Conservation (phyloP, 2,797 vertebrate genomes). For the Coreius guichenoti region DNA sequence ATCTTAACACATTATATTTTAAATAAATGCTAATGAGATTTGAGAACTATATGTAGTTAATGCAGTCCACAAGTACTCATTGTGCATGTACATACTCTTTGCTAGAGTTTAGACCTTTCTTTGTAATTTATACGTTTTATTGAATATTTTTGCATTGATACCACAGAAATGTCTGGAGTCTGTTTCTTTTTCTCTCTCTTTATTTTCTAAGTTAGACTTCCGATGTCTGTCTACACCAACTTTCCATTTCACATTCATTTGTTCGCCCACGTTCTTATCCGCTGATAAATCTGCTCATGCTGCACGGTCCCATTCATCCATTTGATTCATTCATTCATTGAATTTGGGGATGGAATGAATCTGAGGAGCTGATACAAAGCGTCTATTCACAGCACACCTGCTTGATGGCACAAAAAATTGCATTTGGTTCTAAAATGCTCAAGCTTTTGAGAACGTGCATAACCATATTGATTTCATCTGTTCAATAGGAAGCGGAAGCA, state of each 20-base stretch:
- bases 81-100: neutral
- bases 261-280: neutral
- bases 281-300: neutral
- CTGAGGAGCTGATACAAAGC: conserved; percentile 7
- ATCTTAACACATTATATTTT: neutral
- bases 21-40: conserved; percentile 4
- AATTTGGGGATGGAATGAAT: conserved; percentile 9
- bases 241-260: conserved; percentile 14
- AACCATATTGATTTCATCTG: conserved; percentile 34
- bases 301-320: neutral
- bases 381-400: conserved; percentile 45
- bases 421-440: conserved; percentile 14
- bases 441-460: conserved; percentile 25
- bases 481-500: conserved; percentile 16
- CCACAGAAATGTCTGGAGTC: neutral
- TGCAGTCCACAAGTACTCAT: neutral
- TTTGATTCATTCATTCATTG: conserved; percentile 27
- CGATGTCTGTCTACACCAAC: neutral
- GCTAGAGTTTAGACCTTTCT: neutral
- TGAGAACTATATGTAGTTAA: neutral
- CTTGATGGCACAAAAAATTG: conserved; percentile 31
- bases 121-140: neutral
- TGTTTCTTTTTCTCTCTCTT: neutral
- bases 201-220: neutral
- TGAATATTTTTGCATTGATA: conserved; percentile 10